Percentiles rank a stretch among this genome's conserved stretches.
phyloP scores from a whole-genome alignment of 2,888 invertebrate genomes.

The Campoplex capitator region DNA sequence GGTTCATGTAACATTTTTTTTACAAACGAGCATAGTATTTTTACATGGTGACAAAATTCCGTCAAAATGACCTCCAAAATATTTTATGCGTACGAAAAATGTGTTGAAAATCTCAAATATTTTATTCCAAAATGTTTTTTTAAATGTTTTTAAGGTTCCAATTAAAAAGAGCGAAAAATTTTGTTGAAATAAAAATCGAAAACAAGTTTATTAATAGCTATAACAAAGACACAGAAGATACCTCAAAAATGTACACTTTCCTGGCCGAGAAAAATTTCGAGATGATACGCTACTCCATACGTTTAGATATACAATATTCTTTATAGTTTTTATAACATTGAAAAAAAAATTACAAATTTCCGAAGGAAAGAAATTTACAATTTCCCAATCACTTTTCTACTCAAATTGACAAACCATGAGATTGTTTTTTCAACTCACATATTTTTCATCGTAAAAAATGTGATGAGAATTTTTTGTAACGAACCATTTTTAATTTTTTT shows the following conservation, averaged over 20 bases:
- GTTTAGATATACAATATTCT: not conserved
- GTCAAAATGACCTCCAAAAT: not conserved
- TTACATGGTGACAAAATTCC: too few relatives aligned
- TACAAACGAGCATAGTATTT: not conserved
- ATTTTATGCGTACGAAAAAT: not conserved
- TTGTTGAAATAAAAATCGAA: too few relatives aligned
- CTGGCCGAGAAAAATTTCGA: not conserved
- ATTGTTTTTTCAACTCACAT: not conserved
- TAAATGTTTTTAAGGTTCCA: too few relatives aligned
- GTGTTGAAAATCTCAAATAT: not conserved
- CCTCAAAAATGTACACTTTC: not conserved
- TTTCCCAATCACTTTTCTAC: not conserved
- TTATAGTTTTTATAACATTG: not conserved
- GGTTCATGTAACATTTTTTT: not conserved
- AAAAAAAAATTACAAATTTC: not conserved
- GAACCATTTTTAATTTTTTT: not conserved
- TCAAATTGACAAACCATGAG: not conserved
- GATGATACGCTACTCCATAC: not conserved
- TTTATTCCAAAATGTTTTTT: not conserved
- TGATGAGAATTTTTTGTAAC: not conserved
- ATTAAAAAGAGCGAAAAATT: not conserved
- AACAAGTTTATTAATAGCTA: not conserved
- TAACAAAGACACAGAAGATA: not conserved
- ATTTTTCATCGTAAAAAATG: not conserved
- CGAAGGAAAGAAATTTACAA: not conserved